Evolutionary conservation across 2,888 invertebrate genomes (phyloP), one percentile per base, ranked within the genome.

Genomic region (Leptopilina drosophilae): DNA sequence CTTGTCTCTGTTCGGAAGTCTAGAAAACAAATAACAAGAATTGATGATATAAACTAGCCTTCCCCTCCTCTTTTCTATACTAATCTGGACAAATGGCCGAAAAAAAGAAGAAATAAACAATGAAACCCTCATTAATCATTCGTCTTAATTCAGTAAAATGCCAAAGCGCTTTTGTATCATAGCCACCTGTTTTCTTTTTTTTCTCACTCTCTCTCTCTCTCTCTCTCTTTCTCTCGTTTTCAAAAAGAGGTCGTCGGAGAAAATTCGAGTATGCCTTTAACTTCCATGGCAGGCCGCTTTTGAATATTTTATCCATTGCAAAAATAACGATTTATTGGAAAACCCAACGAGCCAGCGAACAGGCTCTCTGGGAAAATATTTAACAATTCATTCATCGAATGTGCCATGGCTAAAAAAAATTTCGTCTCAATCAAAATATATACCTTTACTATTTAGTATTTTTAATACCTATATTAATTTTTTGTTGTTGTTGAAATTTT

Each of bases 241-340:
- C 42, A 8, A 9, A 56, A n/a, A 33, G 56, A 73, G 56, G 56
- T 56, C 14, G 26, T 69, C 26, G 26, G 26, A 69, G 62, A 77
- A 42, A 14, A 62, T 69, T 59, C 62, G 62, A 33, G 59, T 67
- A 46, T 67, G 59, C 80, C 73, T 81, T 82, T 79, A 81, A 82
- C 81, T 82, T 78, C 64, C 78, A 65, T 79, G 77, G 66, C 73
- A 62, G 78, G 78, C 78, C 73, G 73, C 78, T 80, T 80, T 79
- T 78, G 78, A 85, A 84, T 84, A 78, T 83, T 84, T 83, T 78
- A 79, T 73, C 77, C 79, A 67, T 69, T 77, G 80, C 73, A 82
- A 82, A 83, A 84, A 85, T 83, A 85, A 83, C 83, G 83, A 84
- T 83, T 83, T 82, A 83, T 82, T 79, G 82, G 77, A 75, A 73